Percentiles rank a stretch among this genome's conserved stretches.
Evolutionary conservation across 2,797 vertebrate genomes (phyloP).

Genomic region (Catharus ustulatus): DNA sequence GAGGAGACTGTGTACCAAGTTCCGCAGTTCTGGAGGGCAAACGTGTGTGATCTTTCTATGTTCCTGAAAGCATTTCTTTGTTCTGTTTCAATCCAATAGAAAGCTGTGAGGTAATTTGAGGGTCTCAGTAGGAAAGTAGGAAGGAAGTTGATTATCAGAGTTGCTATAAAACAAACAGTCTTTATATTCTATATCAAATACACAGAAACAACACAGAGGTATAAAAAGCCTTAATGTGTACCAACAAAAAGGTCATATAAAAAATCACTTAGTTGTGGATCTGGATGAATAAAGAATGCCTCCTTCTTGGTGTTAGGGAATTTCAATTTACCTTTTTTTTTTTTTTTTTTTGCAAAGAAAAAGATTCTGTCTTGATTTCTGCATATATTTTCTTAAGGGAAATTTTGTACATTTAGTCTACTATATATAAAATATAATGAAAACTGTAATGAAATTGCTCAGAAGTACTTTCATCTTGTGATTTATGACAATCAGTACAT

Average conservation of each 20-base stretch:
- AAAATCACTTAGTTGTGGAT: accelerated
- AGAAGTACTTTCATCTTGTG: background rate
- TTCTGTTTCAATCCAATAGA: background rate
- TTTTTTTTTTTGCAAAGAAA: background rate
- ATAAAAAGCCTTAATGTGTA: background rate
- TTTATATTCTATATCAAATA: background rate
- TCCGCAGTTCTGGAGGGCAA: background rate
- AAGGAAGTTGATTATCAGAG: background rate
- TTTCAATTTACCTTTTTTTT: background rate
- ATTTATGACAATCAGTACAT: background rate
- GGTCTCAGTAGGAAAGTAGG: background rate
- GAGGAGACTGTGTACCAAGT: background rate
- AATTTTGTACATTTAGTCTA: background rate
- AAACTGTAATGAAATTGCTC: background rate
- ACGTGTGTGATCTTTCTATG: accelerated
- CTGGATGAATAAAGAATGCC: background rate
- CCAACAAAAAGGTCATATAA: background rate
- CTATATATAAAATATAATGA: background rate
- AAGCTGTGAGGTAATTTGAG: background rate
- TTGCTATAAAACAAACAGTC: background rate
- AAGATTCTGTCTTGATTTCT: background rate
- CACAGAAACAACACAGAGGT: background rate
- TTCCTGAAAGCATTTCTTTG: background rate
- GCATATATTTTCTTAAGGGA: background rate
- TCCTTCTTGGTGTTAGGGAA: background rate